phyloP scores from a whole-genome alignment of 2,888 invertebrate species.

The Digitonthophagus gazella region DNA sequence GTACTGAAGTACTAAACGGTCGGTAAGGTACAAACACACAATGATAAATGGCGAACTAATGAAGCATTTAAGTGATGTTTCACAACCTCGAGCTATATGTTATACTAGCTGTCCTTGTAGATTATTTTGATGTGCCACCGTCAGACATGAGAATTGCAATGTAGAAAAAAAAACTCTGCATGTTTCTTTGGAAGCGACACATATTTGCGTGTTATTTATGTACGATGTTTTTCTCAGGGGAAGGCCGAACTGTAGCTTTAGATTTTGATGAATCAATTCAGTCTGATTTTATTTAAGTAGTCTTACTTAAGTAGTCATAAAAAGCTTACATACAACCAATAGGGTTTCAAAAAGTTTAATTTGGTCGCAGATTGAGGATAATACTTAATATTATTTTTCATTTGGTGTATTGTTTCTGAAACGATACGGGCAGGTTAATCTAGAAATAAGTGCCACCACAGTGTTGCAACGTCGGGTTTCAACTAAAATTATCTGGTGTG shows the following conservation, averaged over 20 bases:
- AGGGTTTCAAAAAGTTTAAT: neutral
- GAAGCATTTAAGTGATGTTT: neutral
- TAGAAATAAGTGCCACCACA: conserved; percentile 2
- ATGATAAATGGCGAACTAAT: neutral
- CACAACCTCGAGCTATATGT: neutral
- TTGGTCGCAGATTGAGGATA: too few relatives aligned
- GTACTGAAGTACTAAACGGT: too few relatives aligned
- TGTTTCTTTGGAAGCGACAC: neutral
- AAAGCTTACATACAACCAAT: neutral
- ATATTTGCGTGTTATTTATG: neutral
- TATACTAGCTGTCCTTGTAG: neutral
- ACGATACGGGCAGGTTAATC: neutral
- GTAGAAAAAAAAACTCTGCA: neutral
- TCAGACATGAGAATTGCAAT: neutral
- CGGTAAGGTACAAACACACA: neutral
- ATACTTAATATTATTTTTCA: neutral
- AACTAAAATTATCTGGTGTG: conserved; percentile 12
- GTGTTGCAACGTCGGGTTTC: neutral
- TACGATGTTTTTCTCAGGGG: neutral
- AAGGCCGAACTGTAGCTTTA: neutral
- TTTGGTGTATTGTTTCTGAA: neutral
- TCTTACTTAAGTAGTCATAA: too few relatives aligned
- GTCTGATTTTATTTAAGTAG: too few relatives aligned
- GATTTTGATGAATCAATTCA: neutral
- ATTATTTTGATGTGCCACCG: neutral